Evolutionary conservation across 2,113 vertebrate genomes (phyloP).

Genomic region (Calidris pugnax): DNA sequence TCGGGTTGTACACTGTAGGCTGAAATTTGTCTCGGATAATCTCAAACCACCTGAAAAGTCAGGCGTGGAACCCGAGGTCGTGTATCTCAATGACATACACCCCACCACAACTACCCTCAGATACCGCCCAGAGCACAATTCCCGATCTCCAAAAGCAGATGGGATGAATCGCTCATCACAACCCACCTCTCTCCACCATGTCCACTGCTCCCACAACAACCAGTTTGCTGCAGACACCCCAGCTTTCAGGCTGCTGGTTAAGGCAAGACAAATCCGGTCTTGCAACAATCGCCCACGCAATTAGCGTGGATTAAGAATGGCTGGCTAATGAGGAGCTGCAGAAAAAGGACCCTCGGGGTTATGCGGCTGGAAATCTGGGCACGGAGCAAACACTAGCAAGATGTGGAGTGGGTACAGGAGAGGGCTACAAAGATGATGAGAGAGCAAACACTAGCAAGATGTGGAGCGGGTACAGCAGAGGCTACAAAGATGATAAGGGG

Average conservation of each 20-base stretch:
- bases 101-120: no score
- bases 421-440: no score
- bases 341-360: not conserved
- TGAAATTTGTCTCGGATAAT: not conserved
- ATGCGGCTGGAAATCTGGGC: not conserved
- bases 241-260: not conserved
- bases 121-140: not conserved
- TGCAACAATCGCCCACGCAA: not conserved
- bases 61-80: accelerated
- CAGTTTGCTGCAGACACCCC: not conserved
- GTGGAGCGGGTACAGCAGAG: no score
- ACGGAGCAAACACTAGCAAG: not conserved
- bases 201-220: not conserved
- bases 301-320: not conserved
- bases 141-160: not conserved
- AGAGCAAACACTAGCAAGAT: not conserved
- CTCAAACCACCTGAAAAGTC: not conserved
- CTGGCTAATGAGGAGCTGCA: not conserved
- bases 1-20: not conserved
- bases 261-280: not conserved
- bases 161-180: not conserved
- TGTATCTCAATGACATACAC: not conserved
- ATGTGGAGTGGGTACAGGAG: no score
- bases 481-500: no score
- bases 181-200: not conserved